These are phyloP conservation scores for Ceyx melanurus DNA, from an alignment of 2,113 vertebrate genomes.

Conservation along the genomic window DNA sequence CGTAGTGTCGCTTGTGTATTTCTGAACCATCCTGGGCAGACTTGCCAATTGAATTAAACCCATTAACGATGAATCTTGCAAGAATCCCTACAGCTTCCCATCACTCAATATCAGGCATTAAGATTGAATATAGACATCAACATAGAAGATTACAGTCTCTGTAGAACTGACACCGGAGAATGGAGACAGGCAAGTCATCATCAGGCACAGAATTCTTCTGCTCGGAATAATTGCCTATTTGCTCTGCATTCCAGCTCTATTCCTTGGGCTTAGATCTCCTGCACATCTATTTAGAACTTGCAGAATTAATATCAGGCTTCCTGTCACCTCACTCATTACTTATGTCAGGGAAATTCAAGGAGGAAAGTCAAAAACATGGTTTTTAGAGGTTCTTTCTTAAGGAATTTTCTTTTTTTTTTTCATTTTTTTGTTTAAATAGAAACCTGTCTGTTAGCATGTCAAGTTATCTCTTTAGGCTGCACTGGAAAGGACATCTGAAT, in stretches of 20 bases:
- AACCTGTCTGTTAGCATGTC: constrained; percentile 30
- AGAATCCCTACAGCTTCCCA: constrained; percentile 24
- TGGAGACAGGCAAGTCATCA: constrained; percentile 46
- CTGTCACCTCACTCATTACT: constrained; percentile 54
- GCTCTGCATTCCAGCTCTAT: background rate
- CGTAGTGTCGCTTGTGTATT: background rate
- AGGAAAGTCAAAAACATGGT: constrained; percentile 21
- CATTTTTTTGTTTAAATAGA: constrained; percentile 49
- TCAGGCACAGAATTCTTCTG: constrained; percentile 4
- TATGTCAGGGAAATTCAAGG: constrained; percentile 58
- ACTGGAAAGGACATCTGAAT: constrained; percentile 44
- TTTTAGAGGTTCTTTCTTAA: constrained; percentile 58
- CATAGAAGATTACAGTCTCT: constrained; percentile 44
- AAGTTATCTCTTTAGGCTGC: constrained; percentile 49
- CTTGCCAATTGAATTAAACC: constrained; percentile 42
- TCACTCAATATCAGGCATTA: constrained; percentile 56
- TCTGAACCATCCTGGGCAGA: constrained; percentile 37
- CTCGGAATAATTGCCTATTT: constrained; percentile 62
- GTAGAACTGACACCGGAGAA: background rate
- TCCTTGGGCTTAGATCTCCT: constrained; percentile 43
- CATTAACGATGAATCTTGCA: constrained; percentile 53
- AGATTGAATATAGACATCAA: constrained; percentile 52
- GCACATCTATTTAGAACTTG: constrained; percentile 50
- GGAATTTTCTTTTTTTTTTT: background rate
- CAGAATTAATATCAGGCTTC: constrained; percentile 58